Evolutionary conservation across 23 tunicate genomes (phyloP).

Genomic region (Aplidium turbinatum): DNA sequence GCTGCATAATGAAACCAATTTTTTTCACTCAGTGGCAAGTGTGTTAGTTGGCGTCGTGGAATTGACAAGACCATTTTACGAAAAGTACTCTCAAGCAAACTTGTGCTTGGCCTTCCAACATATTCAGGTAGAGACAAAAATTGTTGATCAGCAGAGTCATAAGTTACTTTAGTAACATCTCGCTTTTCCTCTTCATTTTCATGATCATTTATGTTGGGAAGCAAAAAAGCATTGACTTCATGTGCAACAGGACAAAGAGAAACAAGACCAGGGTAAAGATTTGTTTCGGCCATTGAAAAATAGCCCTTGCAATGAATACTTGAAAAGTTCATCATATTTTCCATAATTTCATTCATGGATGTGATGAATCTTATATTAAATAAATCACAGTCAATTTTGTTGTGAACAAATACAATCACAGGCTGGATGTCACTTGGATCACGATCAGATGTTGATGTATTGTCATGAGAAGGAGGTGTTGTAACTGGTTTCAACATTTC

Average conservation of each 20-base stretch:
- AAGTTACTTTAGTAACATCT: conserved; percentile 58
- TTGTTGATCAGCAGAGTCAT: conserved; percentile 49
- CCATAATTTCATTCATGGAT: conserved; percentile 69
- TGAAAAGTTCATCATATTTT: conserved; percentile 47
- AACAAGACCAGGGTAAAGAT: conserved; percentile 62
- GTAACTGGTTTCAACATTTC: conserved; percentile 88
- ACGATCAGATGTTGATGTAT: conserved; percentile 22
- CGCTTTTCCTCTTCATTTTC: conserved; percentile 47
- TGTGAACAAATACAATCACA: conserved; percentile 74
- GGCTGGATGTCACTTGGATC: conserved; percentile 71
- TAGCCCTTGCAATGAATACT: conserved; percentile 53
- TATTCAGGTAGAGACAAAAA: conserved; percentile 55
- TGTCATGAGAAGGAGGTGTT: conserved; percentile 60
- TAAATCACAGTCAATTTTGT: conserved; percentile 69
- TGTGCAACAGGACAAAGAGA: conserved; percentile 19
- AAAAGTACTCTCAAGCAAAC: conserved; percentile 41
- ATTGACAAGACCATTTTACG: conserved; percentile 82
- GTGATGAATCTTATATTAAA: conserved; percentile 48
- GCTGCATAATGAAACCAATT: conserved; percentile 97
- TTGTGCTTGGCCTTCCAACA: conserved; percentile 52
- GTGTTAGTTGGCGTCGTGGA: conserved; percentile 66
- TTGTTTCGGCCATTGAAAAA: conserved; percentile 54
- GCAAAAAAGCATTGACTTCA: conserved; percentile 62
- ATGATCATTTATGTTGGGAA: conserved; percentile 47
- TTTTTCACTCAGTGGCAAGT: conserved; percentile 72